A percentile compares a stretch with the other conserved stretches of the same genome.
Evolutionary conservation across 2,113 vertebrate species (phyloP).

Genomic region (Toxostoma redivivum): DNA sequence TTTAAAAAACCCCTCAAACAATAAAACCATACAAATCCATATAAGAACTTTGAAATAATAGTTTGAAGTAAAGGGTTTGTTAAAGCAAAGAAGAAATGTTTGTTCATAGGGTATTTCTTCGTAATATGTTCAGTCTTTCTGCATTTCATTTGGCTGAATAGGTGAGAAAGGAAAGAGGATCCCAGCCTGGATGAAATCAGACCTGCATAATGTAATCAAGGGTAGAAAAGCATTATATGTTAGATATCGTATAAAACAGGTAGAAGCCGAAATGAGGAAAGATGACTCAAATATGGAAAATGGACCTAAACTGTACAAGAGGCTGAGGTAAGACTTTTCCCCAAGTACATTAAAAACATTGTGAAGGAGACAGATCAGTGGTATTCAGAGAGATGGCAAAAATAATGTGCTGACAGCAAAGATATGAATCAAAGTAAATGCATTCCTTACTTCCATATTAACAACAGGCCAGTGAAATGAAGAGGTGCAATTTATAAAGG

Average conservation of each 20-base stretch:
- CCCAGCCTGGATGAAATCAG: conserved; percentile 36
- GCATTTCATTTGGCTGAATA: not conserved
- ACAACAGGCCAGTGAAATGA: not conserved
- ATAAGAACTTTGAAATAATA: not conserved
- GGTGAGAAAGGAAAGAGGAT: not conserved
- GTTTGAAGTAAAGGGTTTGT: not conserved
- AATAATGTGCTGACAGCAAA: conserved; percentile 6
- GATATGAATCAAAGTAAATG: not conserved
- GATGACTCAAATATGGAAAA: conserved; percentile 16
- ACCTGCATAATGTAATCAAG: conserved; percentile 66
- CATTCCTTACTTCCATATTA: not conserved
- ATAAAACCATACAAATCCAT: not conserved
- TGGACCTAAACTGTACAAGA: not conserved
- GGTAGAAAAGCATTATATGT: not conserved
- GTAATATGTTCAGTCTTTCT: not conserved
- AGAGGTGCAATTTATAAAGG: not conserved
- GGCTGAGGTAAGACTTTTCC: not conserved
- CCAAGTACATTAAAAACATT: not conserved
- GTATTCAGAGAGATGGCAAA: not conserved
- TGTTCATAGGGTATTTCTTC: not conserved
- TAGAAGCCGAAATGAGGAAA: not conserved
- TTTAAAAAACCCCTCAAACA: accelerated
- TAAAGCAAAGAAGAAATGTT: not conserved
- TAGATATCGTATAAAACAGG: not conserved
- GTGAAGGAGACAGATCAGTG: not conserved